A percentile compares a stretch with the other conserved stretches of the same genome.
Evolutionary conservation across 2,888 invertebrate species (phyloP).

Genomic region (Agrilus cyanescens): DNA sequence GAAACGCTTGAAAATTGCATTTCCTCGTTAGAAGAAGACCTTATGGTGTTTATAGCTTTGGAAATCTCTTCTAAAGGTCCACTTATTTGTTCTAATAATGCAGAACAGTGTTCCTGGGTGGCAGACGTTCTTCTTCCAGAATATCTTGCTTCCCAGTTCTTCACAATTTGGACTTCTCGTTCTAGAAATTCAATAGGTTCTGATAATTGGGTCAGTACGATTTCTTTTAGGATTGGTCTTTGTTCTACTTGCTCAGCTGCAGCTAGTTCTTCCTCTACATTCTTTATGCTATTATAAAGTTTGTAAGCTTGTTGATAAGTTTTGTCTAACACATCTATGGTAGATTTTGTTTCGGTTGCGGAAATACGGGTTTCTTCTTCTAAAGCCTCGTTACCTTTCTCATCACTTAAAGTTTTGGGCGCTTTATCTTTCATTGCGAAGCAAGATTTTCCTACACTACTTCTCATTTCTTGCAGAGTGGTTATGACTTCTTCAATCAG

Average conservation of each 20-base stretch:
- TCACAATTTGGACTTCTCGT: conserved; percentile 26
- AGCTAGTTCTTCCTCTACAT: conserved; percentile 18
- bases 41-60: conserved; percentile 43
- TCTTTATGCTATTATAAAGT: conserved; percentile 36
- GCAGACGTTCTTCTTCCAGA: conserved; percentile 26
- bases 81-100: conserved; percentile 51
- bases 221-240: conserved; percentile 19
- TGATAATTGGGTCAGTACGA: conserved; percentile 25
- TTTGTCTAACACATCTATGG: conserved; percentile 25
- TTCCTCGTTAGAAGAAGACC: conserved; percentile 22
- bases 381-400: conserved; percentile 8
- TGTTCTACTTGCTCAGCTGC: conserved; percentile 19
- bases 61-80: conserved; percentile 51
- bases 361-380: conserved; percentile 18
- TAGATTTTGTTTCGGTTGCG: conserved; percentile 18
- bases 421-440: conserved; percentile 19
- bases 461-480: conserved; percentile 48
- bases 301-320: conserved; percentile 34
- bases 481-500: conserved; percentile 38
- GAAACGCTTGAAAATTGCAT: conserved; percentile 20
- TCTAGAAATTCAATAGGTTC: conserved; percentile 25
- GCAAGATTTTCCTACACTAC: conserved; percentile 35
- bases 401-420: conserved; percentile 4
- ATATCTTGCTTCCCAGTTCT: conserved; percentile 27
- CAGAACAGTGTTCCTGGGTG: conserved; percentile 36